These are phyloP conservation scores for Cherax destructor DNA, from an alignment of 1,140 invertebrate genomes.

Conservation along the genomic window DNA sequence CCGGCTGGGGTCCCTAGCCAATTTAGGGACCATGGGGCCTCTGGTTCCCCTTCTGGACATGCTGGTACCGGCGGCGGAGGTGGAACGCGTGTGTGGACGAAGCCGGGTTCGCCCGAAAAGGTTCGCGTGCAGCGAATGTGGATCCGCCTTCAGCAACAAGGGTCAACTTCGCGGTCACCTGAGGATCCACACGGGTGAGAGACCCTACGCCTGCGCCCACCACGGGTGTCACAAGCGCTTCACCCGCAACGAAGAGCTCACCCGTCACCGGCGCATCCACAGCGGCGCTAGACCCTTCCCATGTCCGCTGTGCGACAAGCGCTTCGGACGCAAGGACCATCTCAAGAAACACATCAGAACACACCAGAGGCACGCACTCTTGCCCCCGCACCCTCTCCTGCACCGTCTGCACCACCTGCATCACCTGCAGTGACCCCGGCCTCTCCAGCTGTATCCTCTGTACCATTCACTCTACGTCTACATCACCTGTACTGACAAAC, in stretches of 20 bases:
- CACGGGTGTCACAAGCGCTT: conserved; percentile 91
- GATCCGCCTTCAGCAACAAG: conserved; percentile 94
- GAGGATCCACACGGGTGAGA: conserved; percentile 91
- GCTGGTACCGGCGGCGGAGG: conserved; percentile 63
- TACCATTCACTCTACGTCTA: conserved; percentile 11
- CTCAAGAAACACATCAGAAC: conserved; percentile 81
- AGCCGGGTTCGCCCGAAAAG: conserved; percentile 83
- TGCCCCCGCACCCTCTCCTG: conserved; percentile 10
- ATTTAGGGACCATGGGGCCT: conserved; percentile 3
- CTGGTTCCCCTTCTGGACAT: conserved; percentile 51
- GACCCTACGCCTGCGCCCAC: conserved; percentile 90
- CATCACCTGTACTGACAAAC: conserved; percentile 1
- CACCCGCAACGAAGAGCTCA: conserved; percentile 94
- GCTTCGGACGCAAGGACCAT: conserved; percentile 90
- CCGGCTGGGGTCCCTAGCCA: neutral
- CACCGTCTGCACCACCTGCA: neutral
- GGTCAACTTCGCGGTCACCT: conserved; percentile 94
- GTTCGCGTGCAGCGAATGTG: conserved; percentile 90
- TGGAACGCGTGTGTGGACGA: conserved; percentile 57
- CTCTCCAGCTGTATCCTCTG: neutral
- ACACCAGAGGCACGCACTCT: conserved; percentile 74
- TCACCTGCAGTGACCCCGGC: neutral
- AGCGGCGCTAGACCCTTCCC: conserved; percentile 81
- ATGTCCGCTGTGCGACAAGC: conserved; percentile 87
- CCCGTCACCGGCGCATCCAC: conserved; percentile 93